These are phyloP conservation scores for Cyclura pinguis DNA, from an alignment of 2,797 vertebrate species.

Conservation along the genomic window DNA sequence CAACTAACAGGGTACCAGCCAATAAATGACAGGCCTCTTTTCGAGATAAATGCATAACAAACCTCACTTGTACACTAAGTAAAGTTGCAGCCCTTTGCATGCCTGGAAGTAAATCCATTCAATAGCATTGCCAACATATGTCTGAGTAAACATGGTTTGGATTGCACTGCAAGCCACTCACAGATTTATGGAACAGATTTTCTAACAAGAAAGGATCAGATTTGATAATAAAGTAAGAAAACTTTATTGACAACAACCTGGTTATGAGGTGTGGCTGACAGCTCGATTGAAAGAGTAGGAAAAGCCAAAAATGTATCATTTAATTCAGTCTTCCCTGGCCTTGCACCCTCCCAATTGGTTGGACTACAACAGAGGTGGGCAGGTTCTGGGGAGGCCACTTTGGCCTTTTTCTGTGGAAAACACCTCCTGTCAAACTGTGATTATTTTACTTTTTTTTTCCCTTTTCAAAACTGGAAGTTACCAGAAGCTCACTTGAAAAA, in stretches of 20 bases:
- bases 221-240: background rate
- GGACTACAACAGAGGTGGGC: background rate
- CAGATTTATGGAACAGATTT: background rate
- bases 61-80: background rate
- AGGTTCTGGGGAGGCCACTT: too few relatives aligned
- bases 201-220: background rate
- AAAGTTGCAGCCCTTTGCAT: background rate
- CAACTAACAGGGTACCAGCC: too few relatives aligned
- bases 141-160: background rate
- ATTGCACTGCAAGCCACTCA: background rate
- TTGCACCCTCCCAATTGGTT: background rate
- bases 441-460: too few relatives aligned
- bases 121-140: background rate
- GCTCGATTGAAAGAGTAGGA: background rate
- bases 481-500: too few relatives aligned
- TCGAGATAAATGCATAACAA: background rate
- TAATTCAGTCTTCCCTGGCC: background rate
- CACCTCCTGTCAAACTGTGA: too few relatives aligned
- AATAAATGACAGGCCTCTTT: rapidly evolving
- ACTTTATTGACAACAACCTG: too few relatives aligned
- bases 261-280: background rate
- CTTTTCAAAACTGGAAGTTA: too few relatives aligned
- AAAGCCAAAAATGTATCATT: too few relatives aligned
- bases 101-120: background rate
- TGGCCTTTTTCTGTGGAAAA: too few relatives aligned